Percentiles rank a stretch among this genome's conserved stretches.
phyloP scores from a whole-genome alignment of 2,888 invertebrate species.

The Lasioglossum leucozonium region DNA sequence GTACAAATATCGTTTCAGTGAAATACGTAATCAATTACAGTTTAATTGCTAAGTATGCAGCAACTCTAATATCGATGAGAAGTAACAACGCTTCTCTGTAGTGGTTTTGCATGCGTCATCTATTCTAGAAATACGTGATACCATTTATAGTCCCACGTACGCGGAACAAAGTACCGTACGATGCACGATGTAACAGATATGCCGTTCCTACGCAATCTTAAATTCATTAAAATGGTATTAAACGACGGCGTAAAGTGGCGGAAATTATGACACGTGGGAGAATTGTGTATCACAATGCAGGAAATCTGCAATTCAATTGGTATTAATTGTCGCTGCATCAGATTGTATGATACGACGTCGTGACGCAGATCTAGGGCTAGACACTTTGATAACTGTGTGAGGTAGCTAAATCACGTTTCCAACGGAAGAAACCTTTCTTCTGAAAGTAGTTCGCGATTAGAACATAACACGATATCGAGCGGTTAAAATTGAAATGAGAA shows the following conservation, averaged over 20 bases:
- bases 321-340: constrained; percentile 9
- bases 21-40: not conserved
- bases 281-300: not conserved
- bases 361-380: constrained; percentile 5
- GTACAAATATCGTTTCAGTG: not conserved
- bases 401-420: not conserved
- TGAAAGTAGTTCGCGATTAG: not conserved
- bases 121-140: not conserved
- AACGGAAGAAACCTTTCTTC: not conserved
- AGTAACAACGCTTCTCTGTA: not conserved
- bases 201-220: not conserved
- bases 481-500: not conserved
- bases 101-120: not conserved
- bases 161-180: not conserved
- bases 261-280: constrained; percentile 11
- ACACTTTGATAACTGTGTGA: not conserved
- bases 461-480: not conserved
- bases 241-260: not conserved
- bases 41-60: not conserved
- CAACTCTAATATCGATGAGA: not conserved
- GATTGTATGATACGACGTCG: not conserved
- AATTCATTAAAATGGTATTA: constrained; percentile 14
- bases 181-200: not conserved
- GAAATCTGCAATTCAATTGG: constrained; percentile 11
- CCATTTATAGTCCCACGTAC: constrained; percentile 3